Conservation (phyloP, 1,140 invertebrate species). For the Nymphalis io region DNA sequence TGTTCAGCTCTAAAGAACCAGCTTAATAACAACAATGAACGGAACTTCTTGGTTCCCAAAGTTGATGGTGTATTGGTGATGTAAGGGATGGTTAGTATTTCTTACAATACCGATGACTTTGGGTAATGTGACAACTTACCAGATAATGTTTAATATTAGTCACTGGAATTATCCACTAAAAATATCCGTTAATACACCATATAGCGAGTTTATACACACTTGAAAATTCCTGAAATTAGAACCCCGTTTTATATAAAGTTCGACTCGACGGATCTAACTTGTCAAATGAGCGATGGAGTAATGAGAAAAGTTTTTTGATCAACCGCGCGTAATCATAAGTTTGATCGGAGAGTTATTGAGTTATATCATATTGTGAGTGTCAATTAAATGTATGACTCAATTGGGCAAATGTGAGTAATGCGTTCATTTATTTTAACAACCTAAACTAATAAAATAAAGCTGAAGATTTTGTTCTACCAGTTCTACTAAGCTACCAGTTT, state of each 20-base stretch:
- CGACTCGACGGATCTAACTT: constrained; percentile 7
- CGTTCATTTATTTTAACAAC: neutral
- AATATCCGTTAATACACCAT: neutral
- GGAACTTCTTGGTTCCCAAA: too few relatives aligned
- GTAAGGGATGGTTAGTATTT: too few relatives aligned
- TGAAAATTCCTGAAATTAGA: constrained; percentile 14
- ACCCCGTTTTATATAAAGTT: constrained; percentile 10
- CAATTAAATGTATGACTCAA: neutral
- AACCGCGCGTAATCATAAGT: constrained; percentile 25
- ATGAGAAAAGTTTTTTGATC: constrained; percentile 39
- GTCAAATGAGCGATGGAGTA: constrained; percentile 32
- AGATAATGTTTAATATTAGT: too few relatives aligned
- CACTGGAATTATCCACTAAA: neutral
- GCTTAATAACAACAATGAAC: too few relatives aligned
- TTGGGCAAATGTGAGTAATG: neutral
- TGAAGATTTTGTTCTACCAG: too few relatives aligned
- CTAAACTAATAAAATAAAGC: too few relatives aligned
- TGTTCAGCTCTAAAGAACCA: too few relatives aligned
- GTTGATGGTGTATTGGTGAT: too few relatives aligned
- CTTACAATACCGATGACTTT: too few relatives aligned
- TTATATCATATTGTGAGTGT: constrained; percentile 5
- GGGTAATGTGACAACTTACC: too few relatives aligned
- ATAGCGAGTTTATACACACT: neutral
- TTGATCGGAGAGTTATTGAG: constrained; percentile 14
- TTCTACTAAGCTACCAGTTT: too few relatives aligned